Evolutionary conservation across 2,888 invertebrate genomes (phyloP), one percentile per base, ranked within the genome.

Genomic region (Xestia sexstrigata): DNA sequence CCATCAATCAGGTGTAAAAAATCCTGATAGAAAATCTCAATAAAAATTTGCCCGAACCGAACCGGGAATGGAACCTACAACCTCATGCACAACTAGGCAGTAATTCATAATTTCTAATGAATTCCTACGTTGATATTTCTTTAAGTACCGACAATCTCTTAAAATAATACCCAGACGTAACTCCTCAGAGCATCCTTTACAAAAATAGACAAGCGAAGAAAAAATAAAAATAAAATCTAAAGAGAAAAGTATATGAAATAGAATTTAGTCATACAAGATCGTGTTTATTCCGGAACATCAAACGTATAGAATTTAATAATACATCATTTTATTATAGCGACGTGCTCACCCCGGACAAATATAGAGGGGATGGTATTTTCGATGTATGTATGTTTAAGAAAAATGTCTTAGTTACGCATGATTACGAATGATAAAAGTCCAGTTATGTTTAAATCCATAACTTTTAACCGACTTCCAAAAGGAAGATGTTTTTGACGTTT

Each of bases 241-340:
- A 62, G 35, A 80, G n/a, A 71, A 63, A 70, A 23, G 26, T 65
- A 39, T 42, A 71, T 23, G 35, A 73, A 79, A 76, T 30, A 11
- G 42, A 63, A 78, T 71, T 87, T 82, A 84, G 79, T 89, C 82
- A 84, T 80, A 83, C 47, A 84, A 85, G 35, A 82, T 84, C 82
- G 73, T 92, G 90, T 93, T 93, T 93, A 91, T 91, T 89, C 86
- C 81, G 88, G 84, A 79, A 93, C 90, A 93, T 93, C 93, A 94
- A 94, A 93, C 90, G 90, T 85, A 87, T 85, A 88, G 90, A 93
- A 94, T 93, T 95, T 95, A 95, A 95, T 95, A 95, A 95, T 95
- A 94, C 92, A 95, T 91, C 90, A 90, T 91, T 93, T 94, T 94
- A 93, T 93, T 93, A 94, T 76, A 79, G 74, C 55, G 79, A 76